Evolutionary conservation across 2,888 invertebrate species (phyloP).

Genomic region (Drosophila peninsularis): DNA sequence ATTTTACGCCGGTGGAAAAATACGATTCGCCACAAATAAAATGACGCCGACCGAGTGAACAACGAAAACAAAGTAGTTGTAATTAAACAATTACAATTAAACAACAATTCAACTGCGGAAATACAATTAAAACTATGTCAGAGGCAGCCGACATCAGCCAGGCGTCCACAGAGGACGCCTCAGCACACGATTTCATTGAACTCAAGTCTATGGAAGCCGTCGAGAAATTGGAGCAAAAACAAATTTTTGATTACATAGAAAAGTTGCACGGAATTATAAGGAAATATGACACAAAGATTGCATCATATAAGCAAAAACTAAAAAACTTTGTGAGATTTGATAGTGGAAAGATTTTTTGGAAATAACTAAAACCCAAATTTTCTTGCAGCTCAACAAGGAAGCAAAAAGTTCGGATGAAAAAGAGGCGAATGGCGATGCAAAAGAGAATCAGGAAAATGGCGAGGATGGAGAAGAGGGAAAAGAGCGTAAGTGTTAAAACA

Average conservation of each 20-base stretch:
- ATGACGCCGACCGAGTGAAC: neutral
- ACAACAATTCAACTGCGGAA: neutral
- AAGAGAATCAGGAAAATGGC: neutral
- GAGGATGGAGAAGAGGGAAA: slow-evolving; percentile 7
- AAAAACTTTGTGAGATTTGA: slow-evolving; percentile 85
- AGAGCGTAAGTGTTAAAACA: slow-evolving; percentile 57
- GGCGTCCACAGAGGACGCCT: slow-evolving; percentile 14
- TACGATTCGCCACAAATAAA: neutral
- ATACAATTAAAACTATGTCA: slow-evolving; percentile 31
- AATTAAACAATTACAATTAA: neutral
- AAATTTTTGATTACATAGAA: slow-evolving; percentile 77
- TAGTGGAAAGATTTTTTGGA: no score
- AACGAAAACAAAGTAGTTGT: neutral
- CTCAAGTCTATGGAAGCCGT: slow-evolving; percentile 55
- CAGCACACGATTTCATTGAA: slow-evolving; percentile 56
- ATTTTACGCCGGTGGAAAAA: slow-evolving; percentile 22
- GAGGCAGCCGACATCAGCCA: neutral
- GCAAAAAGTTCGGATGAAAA: slow-evolving; percentile 16
- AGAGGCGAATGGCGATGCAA: slow-evolving; percentile 17
- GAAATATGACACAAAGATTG: slow-evolving; percentile 86
- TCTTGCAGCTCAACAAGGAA: slow-evolving; percentile 49
- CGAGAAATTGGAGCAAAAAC: slow-evolving; percentile 52
- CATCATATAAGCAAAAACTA: slow-evolving; percentile 87
- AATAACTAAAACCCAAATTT: neutral
- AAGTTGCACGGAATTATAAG: slow-evolving; percentile 76